Evolutionary conservation across 1,140 invertebrate genomes (phyloP).

Genomic region (Lepidurus apus): DNA sequence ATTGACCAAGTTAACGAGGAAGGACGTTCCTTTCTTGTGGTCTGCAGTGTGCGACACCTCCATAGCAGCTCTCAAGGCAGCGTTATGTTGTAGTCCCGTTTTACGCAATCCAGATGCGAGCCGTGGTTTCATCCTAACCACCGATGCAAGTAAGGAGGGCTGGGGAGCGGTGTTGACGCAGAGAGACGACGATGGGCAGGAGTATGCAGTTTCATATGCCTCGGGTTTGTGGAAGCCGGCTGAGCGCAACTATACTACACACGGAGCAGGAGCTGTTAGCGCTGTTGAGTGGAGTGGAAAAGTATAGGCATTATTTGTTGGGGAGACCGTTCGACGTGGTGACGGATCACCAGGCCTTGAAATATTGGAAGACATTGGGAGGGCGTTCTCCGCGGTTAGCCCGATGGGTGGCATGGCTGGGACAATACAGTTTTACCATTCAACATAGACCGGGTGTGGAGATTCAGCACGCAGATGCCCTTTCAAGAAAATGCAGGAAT

Average conservation of each 20-base stretch:
- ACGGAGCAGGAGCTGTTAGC: conserved; percentile 51
- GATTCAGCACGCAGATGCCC: not conserved
- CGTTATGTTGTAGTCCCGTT: conserved; percentile 37
- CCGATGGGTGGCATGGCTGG: conserved; percentile 41
- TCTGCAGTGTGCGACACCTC: conserved; percentile 5
- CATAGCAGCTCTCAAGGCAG: conserved; percentile 35
- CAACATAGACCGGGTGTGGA: not conserved
- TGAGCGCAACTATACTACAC: conserved; percentile 47
- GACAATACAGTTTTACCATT: not conserved
- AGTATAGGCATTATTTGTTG: conserved; percentile 50
- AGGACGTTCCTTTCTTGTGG: conserved; percentile 30
- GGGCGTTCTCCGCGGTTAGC: conserved; percentile 46
- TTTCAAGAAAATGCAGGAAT: too few species aligned
- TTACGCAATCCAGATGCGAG: conserved; percentile 37
- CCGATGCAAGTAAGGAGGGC: conserved; percentile 29
- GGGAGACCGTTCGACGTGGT: conserved; percentile 49
- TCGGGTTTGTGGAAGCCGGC: conserved; percentile 43
- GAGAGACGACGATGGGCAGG: conserved; percentile 37
- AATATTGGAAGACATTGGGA: conserved; percentile 46
- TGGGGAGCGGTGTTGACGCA: conserved; percentile 40
- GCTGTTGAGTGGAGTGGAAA: conserved; percentile 47
- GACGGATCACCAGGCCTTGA: conserved; percentile 50
- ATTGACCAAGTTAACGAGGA: conserved; percentile 35
- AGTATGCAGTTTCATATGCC: conserved; percentile 46
- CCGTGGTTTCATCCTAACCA: not conserved